Conservation (phyloP, 2,797 vertebrate species). For the Pantherophis alleghaniensis region DNA sequence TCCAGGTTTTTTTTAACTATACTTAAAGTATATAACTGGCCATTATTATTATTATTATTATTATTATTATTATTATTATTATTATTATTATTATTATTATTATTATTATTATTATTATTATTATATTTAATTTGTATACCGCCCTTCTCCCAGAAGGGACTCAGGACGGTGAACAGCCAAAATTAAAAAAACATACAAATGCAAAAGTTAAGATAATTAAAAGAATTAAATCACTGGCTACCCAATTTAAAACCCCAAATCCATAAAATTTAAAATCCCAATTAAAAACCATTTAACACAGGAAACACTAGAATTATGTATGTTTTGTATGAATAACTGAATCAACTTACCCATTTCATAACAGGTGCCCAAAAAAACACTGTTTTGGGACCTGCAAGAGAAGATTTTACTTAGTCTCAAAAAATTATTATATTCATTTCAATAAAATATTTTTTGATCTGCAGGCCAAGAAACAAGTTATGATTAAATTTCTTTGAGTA, state of each 20-base stretch:
- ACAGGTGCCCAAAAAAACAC: conserved; percentile 98
- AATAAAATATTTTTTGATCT: neutral
- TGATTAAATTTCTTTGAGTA: neutral
- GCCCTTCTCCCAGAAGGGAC: too few species aligned
- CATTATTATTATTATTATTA: too few species aligned
- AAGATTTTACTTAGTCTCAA: neutral
- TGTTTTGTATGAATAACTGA: neutral
- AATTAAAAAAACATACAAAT: too few species aligned
- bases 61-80: too few species aligned
- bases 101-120: too few species aligned
- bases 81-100: too few species aligned
- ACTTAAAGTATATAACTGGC: neutral
- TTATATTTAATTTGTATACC: too few species aligned
- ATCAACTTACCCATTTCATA: conserved; percentile 94
- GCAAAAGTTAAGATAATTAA: too few species aligned
- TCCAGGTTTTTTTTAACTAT: neutral
- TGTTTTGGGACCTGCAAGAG: conserved; percentile 86
- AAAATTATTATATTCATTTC: neutral
- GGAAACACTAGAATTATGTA: neutral
- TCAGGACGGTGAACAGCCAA: too few species aligned
- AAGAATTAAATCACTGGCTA: too few species aligned
- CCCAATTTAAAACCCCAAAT: too few species aligned
- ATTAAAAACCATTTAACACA: neutral
- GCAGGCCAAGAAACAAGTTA: neutral
- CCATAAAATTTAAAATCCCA: too few species aligned